Evolutionary conservation across 2,888 invertebrate genomes (phyloP).

Genomic region (Celastrina argiolus): DNA sequence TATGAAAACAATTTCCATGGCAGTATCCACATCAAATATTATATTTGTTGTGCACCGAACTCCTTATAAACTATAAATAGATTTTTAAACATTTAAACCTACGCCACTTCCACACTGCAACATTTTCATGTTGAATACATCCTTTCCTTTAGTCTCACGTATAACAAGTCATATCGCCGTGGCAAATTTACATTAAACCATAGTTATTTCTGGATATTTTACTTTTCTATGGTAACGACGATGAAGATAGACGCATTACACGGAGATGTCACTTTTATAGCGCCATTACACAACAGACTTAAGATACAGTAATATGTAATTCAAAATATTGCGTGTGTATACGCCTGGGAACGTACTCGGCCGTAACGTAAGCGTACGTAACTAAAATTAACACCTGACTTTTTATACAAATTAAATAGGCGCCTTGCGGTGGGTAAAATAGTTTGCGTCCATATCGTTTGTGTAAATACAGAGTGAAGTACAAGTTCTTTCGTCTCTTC

Average conservation of each 20-base stretch:
- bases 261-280: not conserved
- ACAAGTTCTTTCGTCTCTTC: not conserved
- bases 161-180: not conserved
- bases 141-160: not conserved
- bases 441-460: not conserved
- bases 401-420: not conserved
- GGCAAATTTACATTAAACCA: not conserved
- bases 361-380: not conserved
- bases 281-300: slow-evolving; percentile 16
- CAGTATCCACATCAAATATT: not conserved
- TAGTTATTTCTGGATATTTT: not conserved
- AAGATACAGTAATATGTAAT: not conserved
- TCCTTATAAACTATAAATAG: slow-evolving; percentile 18
- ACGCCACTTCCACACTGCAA: slow-evolving; percentile 2
- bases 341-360: not conserved
- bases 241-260: not conserved
- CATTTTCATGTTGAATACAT: not conserved
- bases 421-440: not conserved
- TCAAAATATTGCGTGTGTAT: not conserved
- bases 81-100: slow-evolving; percentile 17
- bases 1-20: not conserved
- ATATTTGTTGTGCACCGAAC: slow-evolving; percentile 5
- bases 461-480: not conserved
- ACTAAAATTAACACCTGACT: not conserved
- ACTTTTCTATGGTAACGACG: not conserved